Base-by-base conservation (phyloP, 1,140 invertebrate species). In the Trissolcus basalis region DNA sequence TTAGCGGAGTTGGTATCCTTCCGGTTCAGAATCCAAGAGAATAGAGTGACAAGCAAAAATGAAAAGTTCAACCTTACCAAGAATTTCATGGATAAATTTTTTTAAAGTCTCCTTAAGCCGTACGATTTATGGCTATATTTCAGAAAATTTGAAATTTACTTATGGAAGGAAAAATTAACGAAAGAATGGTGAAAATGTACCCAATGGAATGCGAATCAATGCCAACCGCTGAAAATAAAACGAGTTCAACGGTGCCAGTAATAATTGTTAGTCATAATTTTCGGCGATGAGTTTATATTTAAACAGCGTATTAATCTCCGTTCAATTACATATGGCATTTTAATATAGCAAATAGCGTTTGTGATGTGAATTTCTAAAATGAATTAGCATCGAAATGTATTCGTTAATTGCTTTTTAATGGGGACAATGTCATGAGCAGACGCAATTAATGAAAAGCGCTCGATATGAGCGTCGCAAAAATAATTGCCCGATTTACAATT, bases 1-100 rank as follows among this genome's bases (percentile, higher is more conserved):
- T 79, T 74, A 15, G 44, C 35, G 19, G 65, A 65, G 50, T 67
- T 36, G 45, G 61, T 74, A 56, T 74, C 61, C 56, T 71, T 67
- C 63, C 56, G 47, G 55, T 14, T n/a, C 12, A 58, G 53, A 69
- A 69, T 64, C 16, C 51, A 35, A 49, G 43, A 59, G 68, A 72
- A 55, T 64, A 61, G 61, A 41, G 4, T 43, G 43, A 64, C 44
- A 45, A 14, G 14, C 64, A 69, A 60, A 69, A 78, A 78, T 78
- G 54, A 14, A 49, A 73, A 69, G 58, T 72, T 72, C 49, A 68
- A 43, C 47, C 36, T 48, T 11, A 61, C 33, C 45, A 32, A 55
- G 49, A 45, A 47, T 44, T 43, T 11, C 44, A 48, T n/a, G 35
- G 15, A 60, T 58, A 41, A 41, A 47, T 55, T 9, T 59, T 53